These are phyloP conservation scores for Tursiops truncatus DNA, from an alignment of 2,113 vertebrate genomes.

Conservation along the genomic window DNA sequence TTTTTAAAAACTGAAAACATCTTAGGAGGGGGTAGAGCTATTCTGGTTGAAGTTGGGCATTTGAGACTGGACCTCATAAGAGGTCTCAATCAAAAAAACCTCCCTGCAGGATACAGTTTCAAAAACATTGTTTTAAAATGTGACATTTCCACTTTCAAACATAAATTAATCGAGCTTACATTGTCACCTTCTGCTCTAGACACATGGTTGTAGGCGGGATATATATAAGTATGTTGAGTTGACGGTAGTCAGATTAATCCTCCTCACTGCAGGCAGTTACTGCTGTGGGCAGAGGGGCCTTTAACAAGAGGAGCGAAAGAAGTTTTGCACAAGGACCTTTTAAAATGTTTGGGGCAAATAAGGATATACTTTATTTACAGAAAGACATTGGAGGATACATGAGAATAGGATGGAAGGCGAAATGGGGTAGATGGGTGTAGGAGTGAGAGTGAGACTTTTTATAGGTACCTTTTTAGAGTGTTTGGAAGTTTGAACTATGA, in stretches of 20 bases:
- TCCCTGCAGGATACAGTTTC: neutral
- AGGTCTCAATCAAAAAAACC: neutral
- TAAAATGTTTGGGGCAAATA: neutral
- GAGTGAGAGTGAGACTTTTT: neutral
- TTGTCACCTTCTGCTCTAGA: constrained; percentile 46
- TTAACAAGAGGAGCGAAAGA: neutral
- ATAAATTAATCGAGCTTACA: neutral
- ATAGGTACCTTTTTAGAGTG: neutral
- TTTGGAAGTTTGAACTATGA: neutral
- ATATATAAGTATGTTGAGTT: neutral
- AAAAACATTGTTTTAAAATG: neutral
- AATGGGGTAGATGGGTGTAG: neutral
- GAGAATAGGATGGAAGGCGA: neutral
- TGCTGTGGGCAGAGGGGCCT: neutral
- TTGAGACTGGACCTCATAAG: neutral
- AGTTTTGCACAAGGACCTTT: neutral
- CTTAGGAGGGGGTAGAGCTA: neutral
- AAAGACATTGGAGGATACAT: accelerated
- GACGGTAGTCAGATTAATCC: neutral
- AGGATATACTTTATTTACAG: neutral
- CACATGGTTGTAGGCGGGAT: constrained; percentile 49
- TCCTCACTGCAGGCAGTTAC: neutral
- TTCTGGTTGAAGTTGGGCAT: neutral
- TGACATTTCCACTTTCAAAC: neutral
- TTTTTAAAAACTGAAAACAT: neutral